These are phyloP conservation scores for Cephalopholis sonnerati DNA, from an alignment of 2,113 vertebrate species.

Conservation along the genomic window DNA sequence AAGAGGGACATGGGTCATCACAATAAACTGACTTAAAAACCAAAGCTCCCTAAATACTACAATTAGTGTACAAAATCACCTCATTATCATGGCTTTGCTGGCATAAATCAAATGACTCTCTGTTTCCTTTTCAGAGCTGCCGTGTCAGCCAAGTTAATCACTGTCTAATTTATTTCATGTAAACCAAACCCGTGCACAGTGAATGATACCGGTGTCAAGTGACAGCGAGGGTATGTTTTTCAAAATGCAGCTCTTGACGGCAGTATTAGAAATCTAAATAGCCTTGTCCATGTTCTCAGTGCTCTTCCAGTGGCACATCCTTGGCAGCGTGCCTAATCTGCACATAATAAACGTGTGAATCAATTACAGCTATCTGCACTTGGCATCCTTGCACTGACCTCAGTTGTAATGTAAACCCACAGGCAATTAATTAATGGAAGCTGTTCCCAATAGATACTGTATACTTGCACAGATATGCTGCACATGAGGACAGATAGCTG, in stretches of 20 bases:
- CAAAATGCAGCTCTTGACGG: slow-evolving; percentile 30
- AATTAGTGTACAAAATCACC: background rate
- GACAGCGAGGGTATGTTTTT: slow-evolving; percentile 27
- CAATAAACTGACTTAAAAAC: slow-evolving; percentile 1
- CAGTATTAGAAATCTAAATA: slow-evolving; percentile 44
- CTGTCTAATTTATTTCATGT: slow-evolving; percentile 19
- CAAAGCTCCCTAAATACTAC: background rate
- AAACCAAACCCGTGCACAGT: slow-evolving; percentile 13
- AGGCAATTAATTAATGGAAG: slow-evolving; percentile 65
- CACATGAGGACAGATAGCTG: background rate
- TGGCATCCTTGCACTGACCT: slow-evolving; percentile 63
- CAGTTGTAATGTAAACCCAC: slow-evolving; percentile 65
- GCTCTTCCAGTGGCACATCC: slow-evolving; percentile 42
- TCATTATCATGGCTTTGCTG: slow-evolving; percentile 5
- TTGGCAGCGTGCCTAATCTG: slow-evolving; percentile 66
- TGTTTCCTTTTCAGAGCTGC: background rate
- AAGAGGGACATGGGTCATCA: background rate
- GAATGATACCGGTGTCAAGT: slow-evolving; percentile 14
- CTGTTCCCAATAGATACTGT: slow-evolving; percentile 46
- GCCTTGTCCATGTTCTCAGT: slow-evolving; percentile 26
- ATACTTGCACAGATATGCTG: slow-evolving; percentile 9
- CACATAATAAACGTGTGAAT: slow-evolving; percentile 72
- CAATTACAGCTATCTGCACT: slow-evolving; percentile 70
- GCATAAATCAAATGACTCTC: slow-evolving; percentile 13
- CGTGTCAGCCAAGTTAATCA: slow-evolving; percentile 27